Conservation (phyloP, 2,797 vertebrate genomes). For the Artibeus lituratus region DNA sequence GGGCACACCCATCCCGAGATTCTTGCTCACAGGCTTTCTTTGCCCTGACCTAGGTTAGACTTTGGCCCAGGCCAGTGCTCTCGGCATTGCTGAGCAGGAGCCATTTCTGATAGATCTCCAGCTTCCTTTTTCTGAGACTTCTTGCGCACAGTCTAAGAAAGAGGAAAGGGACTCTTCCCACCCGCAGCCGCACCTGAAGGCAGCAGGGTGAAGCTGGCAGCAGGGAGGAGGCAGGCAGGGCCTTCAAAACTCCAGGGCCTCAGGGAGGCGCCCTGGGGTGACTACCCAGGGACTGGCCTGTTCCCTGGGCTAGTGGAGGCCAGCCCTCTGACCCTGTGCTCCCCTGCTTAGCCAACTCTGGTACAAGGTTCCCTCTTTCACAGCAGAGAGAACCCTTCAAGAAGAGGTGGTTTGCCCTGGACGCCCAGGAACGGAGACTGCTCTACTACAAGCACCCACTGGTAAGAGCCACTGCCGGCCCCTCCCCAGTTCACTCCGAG, state of each 20-base stretch:
- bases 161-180: slow-evolving; percentile 8
- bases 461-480: slow-evolving; percentile 82
- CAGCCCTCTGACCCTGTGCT: neutral
- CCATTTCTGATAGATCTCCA: slow-evolving; percentile 32
- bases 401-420: slow-evolving; percentile 94
- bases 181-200: neutral
- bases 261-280: neutral
- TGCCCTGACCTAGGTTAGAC: neutral
- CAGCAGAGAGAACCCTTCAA: slow-evolving; percentile 93
- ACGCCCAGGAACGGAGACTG: slow-evolving; percentile 91
- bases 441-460: slow-evolving; percentile 92
- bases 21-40: neutral
- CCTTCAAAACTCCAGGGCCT: neutral
- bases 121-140: slow-evolving; percentile 58
- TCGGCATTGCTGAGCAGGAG: neutral
- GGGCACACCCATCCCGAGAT: neutral
- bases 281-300: neutral
- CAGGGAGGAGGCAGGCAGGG: too few relatives aligned
- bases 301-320: neutral
- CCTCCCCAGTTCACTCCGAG: neutral
- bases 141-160: slow-evolving; percentile 32
- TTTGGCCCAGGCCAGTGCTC: neutral
- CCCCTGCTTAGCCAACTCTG: neutral
- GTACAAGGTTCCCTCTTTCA: slow-evolving; percentile 52
- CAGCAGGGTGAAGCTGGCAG: neutral